Conservation (phyloP, 2,113 vertebrate genomes). For the Ranitomeya imitator region DNA sequence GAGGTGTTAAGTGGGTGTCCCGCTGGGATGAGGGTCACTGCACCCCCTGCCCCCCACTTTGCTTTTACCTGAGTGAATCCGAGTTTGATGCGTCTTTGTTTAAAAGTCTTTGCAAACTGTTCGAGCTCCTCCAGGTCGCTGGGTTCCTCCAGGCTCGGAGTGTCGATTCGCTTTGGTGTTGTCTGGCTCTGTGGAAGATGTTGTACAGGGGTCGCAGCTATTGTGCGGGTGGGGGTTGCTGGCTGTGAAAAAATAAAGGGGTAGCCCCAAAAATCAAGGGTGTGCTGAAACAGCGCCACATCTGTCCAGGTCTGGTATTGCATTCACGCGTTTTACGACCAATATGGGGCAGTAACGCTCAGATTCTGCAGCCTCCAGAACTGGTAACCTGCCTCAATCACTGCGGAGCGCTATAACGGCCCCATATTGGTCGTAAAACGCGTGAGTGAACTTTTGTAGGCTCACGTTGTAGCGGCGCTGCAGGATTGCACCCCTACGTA, state of each 20-base stretch:
- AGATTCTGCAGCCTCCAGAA: too few relatives aligned
- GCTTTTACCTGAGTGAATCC: constrained; percentile 95
- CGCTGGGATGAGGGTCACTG: not conserved
- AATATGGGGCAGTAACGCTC: too few relatives aligned
- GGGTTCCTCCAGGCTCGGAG: constrained; percentile 96
- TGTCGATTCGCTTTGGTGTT: constrained; percentile 96
- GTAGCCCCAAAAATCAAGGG: too few relatives aligned
- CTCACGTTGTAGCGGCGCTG: not conserved
- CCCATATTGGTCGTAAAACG: too few relatives aligned
- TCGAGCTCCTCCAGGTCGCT: constrained; percentile 99
- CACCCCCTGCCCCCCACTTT: not conserved
- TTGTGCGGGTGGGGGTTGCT: constrained; percentile 97
- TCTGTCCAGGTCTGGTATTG: too few relatives aligned
- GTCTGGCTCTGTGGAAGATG: constrained; percentile 94
- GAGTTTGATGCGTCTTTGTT: constrained; percentile 99
- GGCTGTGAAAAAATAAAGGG: constrained; percentile 74
- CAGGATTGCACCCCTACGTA: too few relatives aligned
- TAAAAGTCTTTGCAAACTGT: constrained; percentile 99
- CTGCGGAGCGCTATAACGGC: too few relatives aligned
- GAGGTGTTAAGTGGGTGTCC: constrained; percentile 7
- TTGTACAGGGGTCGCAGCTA: constrained; percentile 91
- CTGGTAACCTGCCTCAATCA: too few relatives aligned
- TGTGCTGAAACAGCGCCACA: too few relatives aligned
- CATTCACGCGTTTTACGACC: too few relatives aligned
- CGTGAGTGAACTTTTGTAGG: too few relatives aligned